phyloP scores from a whole-genome alignment of 2,113 vertebrate genomes.

The Typhlomys cinereus region DNA sequence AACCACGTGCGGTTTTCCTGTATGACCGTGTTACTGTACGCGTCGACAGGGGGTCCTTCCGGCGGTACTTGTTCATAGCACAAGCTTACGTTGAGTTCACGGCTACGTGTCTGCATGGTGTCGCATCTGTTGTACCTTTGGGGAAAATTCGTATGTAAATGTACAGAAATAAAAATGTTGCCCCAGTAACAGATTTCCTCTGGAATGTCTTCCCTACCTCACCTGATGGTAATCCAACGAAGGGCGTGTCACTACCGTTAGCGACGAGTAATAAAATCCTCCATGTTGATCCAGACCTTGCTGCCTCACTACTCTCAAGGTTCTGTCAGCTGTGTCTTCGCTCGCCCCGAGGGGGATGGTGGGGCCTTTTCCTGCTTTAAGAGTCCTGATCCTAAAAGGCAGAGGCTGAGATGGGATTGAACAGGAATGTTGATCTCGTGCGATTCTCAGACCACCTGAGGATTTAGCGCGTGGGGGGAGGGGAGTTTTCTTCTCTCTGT shows the following conservation, averaged over 20 bases:
- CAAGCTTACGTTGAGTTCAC: conserved; percentile 85
- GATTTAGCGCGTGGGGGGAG: not conserved
- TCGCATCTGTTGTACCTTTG: conserved; percentile 86
- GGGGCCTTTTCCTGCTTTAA: not conserved
- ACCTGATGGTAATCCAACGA: conserved; percentile 51
- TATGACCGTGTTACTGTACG: conserved; percentile 80
- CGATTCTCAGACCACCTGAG: not conserved
- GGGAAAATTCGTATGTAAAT: conserved; percentile 88
- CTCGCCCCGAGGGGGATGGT: rapidly evolving
- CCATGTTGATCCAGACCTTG: not conserved
- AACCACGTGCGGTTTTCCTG: conserved; percentile 74
- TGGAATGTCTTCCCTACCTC: conserved; percentile 80
- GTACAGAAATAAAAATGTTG: conserved; percentile 90
- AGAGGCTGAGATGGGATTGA: not conserved
- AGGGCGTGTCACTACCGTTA: conserved; percentile 60
- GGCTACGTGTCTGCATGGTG: conserved; percentile 89
- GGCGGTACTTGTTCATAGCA: conserved; percentile 86
- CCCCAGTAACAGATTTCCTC: conserved; percentile 79
- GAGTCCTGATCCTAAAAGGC: not conserved
- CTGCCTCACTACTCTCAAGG: not conserved
- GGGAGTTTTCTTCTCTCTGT: not conserved
- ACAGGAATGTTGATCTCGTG: not conserved
- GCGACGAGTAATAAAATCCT: conserved; percentile 37
- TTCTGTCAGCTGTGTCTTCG: not conserved
- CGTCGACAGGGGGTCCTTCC: conserved; percentile 75